A percentile compares a stretch with the other conserved stretches of the same genome.
These are phyloP conservation scores for Notarius quadriscutis DNA, from an alignment of 2,113 vertebrate species.

Conservation along the genomic window DNA sequence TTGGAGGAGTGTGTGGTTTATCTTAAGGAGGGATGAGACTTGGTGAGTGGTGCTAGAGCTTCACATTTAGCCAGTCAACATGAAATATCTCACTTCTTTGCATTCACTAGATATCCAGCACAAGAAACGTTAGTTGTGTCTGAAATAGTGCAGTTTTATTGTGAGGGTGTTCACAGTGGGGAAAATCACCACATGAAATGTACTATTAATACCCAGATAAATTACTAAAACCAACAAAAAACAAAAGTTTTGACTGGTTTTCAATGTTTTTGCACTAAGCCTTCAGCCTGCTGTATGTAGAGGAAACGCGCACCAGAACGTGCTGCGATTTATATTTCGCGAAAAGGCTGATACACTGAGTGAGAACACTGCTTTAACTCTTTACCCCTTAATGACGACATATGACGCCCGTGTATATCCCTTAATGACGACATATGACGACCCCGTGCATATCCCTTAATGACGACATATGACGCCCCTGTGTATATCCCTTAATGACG, in stretches of 20 bases:
- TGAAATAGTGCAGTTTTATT: background rate
- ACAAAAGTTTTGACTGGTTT: background rate
- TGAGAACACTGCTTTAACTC: background rate
- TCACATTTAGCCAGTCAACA: background rate
- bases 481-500: too few relatives aligned
- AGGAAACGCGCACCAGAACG: background rate
- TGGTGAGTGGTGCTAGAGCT: background rate
- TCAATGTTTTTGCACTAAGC: background rate
- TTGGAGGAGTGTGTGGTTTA: background rate
- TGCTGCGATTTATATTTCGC: background rate
- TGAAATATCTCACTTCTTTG: constrained; percentile 16
- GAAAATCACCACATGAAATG: background rate
- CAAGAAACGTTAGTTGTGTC: background rate
- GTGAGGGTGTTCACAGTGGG: background rate
- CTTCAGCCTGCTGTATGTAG: background rate
- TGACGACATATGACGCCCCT: too few relatives aligned
- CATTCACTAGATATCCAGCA: background rate
- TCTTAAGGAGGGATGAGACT: background rate
- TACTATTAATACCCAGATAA: background rate
- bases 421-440: too few relatives aligned
- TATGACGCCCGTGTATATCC: too few relatives aligned
- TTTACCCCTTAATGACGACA: too few relatives aligned
- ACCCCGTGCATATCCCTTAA: too few relatives aligned
- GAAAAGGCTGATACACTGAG: background rate
- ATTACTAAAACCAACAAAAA: background rate